Evolutionary conservation across 2,113 vertebrate species (phyloP), one percentile per base, ranked within the genome.

Genomic region (Salvelinus namaycush): DNA sequence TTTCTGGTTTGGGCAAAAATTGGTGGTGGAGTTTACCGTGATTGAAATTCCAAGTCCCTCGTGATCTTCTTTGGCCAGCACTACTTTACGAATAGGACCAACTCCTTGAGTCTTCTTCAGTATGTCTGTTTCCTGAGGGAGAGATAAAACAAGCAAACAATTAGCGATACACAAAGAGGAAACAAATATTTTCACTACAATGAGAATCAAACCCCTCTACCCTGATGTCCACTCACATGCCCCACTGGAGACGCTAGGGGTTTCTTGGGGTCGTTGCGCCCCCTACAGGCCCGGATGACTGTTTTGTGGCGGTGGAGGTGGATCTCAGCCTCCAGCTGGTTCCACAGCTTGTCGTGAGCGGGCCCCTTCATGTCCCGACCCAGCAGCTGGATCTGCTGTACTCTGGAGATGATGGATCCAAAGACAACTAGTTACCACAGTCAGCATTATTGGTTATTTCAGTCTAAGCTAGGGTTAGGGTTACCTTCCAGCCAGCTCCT

Each of bases 11-110:
- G 48, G 14, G n/a, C 18, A 44, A 16, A 9, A 44, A 76, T n/a
- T 51, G 12, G 27, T 13, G 12, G 39, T 60, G 13, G 31, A 54
- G 16, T 72, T 96, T 93, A 99, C 98, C 64, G 98, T 99, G 79
- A 99, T 99, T 72, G 98, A 99, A 92, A 99, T 99, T 72, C 98
- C 98, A 48, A 99, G 93, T 39, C 98, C 98, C 93, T 99, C 98
- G 1, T 99, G 96, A 60, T 99, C 98, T 91, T 99, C 98, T 92
- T 99, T 99, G 76, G 96, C 91, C 5, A 99, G 92, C 49, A 96
- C 91, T 78, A 99, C 96, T 92, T 99, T 99, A 76, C 97, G 95
- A 85, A 99, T 99, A 6, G 97, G 98, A 70, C 97, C 97, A 22
- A 99, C 97, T 49, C 97, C 98, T 88, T 99, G 98, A 76, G 95